phyloP scores from a whole-genome alignment of 2,888 invertebrate species.

The Polylopha cassiicola region DNA sequence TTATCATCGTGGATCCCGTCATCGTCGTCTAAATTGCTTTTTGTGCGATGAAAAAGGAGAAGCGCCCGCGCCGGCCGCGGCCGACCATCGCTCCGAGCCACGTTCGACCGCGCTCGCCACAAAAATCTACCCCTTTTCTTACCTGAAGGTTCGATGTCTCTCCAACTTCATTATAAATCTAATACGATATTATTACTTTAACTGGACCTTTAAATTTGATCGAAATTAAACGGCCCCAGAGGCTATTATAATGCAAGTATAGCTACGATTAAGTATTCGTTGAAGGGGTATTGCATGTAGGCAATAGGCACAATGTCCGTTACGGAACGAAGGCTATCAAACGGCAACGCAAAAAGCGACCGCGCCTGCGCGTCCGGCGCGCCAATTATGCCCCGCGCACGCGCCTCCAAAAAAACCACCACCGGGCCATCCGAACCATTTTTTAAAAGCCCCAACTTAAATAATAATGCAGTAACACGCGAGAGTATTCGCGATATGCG shows the following conservation, averaged over 20 bases:
- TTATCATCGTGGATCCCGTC: conserved; percentile 68
- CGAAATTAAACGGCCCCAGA: neutral
- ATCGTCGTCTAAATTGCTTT: conserved; percentile 67
- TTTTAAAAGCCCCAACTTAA: conserved; percentile 67
- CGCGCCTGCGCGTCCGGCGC: conserved; percentile 50
- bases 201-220: neutral
- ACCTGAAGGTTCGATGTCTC: conserved; percentile 54
- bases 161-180: conserved; percentile 29
- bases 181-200: conserved; percentile 11
- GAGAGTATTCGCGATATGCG: conserved; percentile 74
- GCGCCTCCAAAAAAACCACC: conserved; percentile 70
- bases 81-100: conserved; percentile 48
- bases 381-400: conserved; percentile 72
- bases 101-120: conserved; percentile 55
- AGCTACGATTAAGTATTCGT: too few relatives aligned
- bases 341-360: conserved; percentile 44
- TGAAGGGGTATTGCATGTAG: too few relatives aligned
- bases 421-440: conserved; percentile 61
- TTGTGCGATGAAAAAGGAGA: conserved; percentile 59
- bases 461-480: conserved; percentile 78
- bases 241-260: too few relatives aligned
- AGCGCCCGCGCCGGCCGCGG: conserved; percentile 47
- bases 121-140: conserved; percentile 61
- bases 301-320: conserved; percentile 27
- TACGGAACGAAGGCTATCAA: conserved; percentile 36